These are phyloP conservation scores for Chrysina gloriosa DNA, from an alignment of 2,888 invertebrate species.

Conservation along the genomic window DNA sequence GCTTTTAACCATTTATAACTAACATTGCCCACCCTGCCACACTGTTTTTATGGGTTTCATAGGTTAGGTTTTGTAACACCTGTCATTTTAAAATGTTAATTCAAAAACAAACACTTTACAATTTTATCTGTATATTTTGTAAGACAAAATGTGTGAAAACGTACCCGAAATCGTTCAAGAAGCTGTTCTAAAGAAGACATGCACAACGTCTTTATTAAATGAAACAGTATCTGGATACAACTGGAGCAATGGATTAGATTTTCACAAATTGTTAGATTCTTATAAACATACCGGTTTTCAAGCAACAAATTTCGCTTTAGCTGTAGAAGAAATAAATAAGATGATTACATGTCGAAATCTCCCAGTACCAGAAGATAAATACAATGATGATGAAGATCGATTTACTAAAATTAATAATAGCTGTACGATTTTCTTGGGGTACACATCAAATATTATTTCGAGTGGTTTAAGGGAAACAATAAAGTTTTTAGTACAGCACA, in stretches of 20 bases:
- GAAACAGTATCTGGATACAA: conserved; percentile 86
- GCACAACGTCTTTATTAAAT: conserved; percentile 55
- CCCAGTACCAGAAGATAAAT: conserved; percentile 75
- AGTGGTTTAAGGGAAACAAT: conserved; percentile 94
- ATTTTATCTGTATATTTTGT: no score
- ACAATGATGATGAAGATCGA: conserved; percentile 80
- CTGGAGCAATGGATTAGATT: conserved; percentile 91
- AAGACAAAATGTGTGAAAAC: conserved; percentile 49
- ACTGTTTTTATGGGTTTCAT: no score
- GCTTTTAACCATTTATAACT: no score
- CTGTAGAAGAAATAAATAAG: conserved; percentile 90
- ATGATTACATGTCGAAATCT: conserved; percentile 85
- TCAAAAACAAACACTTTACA: no score
- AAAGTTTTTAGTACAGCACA: conserved; percentile 85
- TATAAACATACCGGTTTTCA: conserved; percentile 94
- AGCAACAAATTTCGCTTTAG: conserved; percentile 93
- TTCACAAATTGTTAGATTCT: conserved; percentile 82
- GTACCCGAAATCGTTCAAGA: conserved; percentile 49
- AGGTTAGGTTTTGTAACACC: no score
- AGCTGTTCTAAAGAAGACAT: conserved; percentile 58
- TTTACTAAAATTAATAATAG: conserved; percentile 81
- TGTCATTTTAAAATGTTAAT: no score
- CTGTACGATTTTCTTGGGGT: conserved; percentile 97
- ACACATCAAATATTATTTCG: conserved; percentile 97
- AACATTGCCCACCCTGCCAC: no score